Evolutionary conservation across 2,888 invertebrate species (phyloP).

Genomic region (Heliconius ismenius): DNA sequence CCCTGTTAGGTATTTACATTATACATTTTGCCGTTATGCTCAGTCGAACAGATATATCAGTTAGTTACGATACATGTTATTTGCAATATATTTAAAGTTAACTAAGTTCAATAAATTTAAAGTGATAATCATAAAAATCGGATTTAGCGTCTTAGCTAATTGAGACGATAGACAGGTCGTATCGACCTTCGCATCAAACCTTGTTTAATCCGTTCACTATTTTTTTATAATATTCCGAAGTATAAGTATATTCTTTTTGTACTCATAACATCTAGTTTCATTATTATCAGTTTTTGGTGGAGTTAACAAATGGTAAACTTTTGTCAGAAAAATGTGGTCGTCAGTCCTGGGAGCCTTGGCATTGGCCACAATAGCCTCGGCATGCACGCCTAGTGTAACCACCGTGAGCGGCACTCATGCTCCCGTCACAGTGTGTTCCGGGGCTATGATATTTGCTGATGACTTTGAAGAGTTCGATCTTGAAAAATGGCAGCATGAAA

Average conservation of each 20-base stretch:
- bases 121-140: neutral
- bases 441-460: conserved; percentile 83
- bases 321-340: conserved; percentile 62
- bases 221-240: neutral
- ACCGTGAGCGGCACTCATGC: conserved; percentile 78
- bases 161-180: neutral
- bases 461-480: conserved; percentile 83
- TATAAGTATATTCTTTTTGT: neutral
- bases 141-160: neutral
- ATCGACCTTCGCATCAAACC: neutral
- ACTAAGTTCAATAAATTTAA: neutral
- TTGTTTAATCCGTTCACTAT: neutral
- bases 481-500: conserved; percentile 85
- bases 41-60: neutral
- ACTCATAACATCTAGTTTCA: neutral
- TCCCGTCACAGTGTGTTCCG: conserved; percentile 76
- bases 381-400: conserved; percentile 73
- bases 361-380: conserved; percentile 55
- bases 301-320: neutral
- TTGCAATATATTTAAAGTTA: neutral
- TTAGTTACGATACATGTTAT: neutral
- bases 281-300: neutral
- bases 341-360: conserved; percentile 55
- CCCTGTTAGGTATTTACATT: conserved; percentile 3
- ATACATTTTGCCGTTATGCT: neutral